Evolutionary conservation across 2,888 invertebrate genomes (phyloP).

Genomic region (Rapana venosa): DNA sequence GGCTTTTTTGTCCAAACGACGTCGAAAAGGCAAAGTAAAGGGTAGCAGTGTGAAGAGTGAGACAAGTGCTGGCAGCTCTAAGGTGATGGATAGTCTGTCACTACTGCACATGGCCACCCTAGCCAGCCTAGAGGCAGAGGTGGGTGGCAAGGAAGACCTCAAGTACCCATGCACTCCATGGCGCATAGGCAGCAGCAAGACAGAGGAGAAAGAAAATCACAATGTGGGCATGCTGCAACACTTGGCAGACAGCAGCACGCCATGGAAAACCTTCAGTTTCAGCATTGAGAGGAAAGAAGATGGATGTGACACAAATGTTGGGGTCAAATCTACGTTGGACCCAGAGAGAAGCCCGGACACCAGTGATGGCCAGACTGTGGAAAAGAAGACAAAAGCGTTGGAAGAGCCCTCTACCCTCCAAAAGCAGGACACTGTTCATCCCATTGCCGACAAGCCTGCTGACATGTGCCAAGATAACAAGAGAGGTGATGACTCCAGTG

Average conservation of each 20-base stretch:
- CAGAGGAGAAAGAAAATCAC: slow-evolving; percentile 28
- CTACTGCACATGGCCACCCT: slow-evolving; percentile 73
- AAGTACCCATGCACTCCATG: neutral
- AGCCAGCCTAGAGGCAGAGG: slow-evolving; percentile 63
- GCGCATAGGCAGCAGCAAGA: neutral
- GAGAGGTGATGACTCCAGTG: slow-evolving; percentile 48
- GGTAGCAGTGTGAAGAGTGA: neutral
- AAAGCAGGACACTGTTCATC: neutral
- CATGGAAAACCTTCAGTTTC: slow-evolving; percentile 21
- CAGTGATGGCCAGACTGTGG: neutral
- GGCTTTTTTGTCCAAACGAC: slow-evolving; percentile 61
- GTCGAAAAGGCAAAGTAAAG: slow-evolving; percentile 44
- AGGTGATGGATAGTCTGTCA: slow-evolving; percentile 69
- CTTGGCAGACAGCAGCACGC: neutral
- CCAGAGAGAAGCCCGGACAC: neutral
- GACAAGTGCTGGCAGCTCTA: slow-evolving; percentile 33
- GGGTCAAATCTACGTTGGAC: neutral
- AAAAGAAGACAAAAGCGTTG: neutral
- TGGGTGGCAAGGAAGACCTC: neutral
- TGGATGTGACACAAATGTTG: neutral
- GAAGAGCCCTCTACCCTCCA: neutral
- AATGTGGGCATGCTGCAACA: neutral
- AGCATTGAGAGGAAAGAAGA: neutral
- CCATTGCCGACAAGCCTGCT: neutral
- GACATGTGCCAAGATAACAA: neutral